These are phyloP conservation scores for Phalacrocorax carbo DNA, from an alignment of 2,113 vertebrate genomes.

Conservation along the genomic window DNA sequence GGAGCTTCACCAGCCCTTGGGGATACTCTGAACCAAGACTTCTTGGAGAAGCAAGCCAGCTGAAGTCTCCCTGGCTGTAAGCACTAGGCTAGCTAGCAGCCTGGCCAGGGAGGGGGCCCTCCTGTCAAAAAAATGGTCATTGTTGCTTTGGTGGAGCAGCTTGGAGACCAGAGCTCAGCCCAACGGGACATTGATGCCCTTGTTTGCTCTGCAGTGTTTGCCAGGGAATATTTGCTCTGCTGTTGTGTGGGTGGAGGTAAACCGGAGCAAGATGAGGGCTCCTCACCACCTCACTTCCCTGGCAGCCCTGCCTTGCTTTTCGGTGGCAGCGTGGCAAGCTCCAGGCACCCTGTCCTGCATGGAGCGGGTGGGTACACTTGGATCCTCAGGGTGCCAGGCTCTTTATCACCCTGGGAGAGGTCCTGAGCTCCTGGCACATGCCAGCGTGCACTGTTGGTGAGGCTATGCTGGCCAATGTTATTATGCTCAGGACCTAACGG, in stretches of 20 bases:
- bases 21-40: not conserved
- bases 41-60: not conserved
- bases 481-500: not conserved
- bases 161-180: not conserved
- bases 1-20: not conserved
- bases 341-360: not conserved
- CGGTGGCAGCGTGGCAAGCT: not conserved
- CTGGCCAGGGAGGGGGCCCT: not conserved
- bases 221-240: not conserved
- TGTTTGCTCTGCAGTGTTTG: constrained; percentile 31
- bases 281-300: not conserved
- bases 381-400: not conserved
- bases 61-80: not conserved
- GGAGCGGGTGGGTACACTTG: not conserved
- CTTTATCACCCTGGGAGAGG: not conserved
- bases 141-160: not conserved
- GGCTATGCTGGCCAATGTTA: not conserved
- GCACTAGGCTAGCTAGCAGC: not conserved
- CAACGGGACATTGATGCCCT: not conserved
- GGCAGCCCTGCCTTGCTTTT: accelerated
- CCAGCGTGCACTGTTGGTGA: accelerated
- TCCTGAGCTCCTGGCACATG: not conserved
- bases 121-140: not conserved
- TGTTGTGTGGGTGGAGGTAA: not conserved
- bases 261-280: not conserved